Conservation (phyloP, 1,140 invertebrate genomes). For the Trissolcus basalis region DNA sequence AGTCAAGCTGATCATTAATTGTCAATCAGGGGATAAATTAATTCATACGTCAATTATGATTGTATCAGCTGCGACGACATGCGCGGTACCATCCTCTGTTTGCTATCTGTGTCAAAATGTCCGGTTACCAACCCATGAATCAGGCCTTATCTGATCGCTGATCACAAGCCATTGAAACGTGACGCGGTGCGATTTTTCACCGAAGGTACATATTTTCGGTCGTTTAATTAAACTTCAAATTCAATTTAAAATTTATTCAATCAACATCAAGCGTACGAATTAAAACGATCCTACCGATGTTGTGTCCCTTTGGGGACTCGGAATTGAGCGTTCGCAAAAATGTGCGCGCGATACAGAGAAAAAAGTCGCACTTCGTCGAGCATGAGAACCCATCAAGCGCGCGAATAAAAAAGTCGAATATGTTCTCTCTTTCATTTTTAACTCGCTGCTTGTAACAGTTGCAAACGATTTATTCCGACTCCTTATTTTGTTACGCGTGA, state of each 20-base stretch:
- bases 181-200: slow-evolving; percentile 5
- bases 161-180: slow-evolving; percentile 28
- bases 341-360: no score
- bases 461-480: slow-evolving; percentile 35
- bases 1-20: slow-evolving; percentile 53
- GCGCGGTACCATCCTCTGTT: slow-evolving; percentile 26
- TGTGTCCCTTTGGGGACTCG: no score
- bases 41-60: slow-evolving; percentile 62
- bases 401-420: background rate
- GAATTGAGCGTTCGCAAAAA: no score
- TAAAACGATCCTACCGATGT: background rate
- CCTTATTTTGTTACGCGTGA: slow-evolving; percentile 29
- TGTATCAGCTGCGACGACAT: slow-evolving; percentile 41
- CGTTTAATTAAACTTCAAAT: slow-evolving; percentile 13
- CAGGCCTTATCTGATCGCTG: slow-evolving; percentile 34
- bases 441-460: slow-evolving; percentile 28
- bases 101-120: slow-evolving; percentile 47
- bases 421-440: slow-evolving; percentile 22
- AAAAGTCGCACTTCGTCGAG: no score
- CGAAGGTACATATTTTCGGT: slow-evolving; percentile 13
- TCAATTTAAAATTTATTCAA: background rate
- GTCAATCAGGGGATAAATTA: slow-evolving; percentile 67
- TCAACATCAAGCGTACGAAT: background rate
- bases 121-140: slow-evolving; percentile 41
- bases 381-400: background rate